phyloP scores from a whole-genome alignment of 1,140 invertebrate genomes.

The Triops cancriformis region DNA sequence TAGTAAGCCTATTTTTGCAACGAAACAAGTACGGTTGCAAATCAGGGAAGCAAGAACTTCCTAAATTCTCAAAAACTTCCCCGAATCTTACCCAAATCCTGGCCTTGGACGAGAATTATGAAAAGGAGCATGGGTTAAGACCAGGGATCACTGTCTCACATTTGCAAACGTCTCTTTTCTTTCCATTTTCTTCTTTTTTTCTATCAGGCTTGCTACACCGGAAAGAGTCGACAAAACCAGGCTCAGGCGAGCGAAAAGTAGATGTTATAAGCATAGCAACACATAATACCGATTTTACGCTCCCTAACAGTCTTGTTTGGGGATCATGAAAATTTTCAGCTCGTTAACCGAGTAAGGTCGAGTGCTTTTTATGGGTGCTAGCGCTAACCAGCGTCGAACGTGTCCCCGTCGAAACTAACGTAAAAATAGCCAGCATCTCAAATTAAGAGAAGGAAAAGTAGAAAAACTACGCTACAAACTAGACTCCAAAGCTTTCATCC shows the following conservation, averaged over 20 bases:
- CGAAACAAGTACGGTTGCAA: no score
- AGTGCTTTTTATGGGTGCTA: neutral
- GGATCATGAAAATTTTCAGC: conserved; percentile 8
- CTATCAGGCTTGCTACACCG: neutral
- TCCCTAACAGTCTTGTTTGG: neutral
- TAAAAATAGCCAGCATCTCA: no score
- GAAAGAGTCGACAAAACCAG: no score
- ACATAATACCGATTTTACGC: neutral
- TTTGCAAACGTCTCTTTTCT: no score
- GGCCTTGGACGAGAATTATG: neutral
- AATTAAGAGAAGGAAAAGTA: no score
- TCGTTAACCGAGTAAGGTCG: neutral
- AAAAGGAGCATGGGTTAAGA: neutral
- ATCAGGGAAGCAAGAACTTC: no score
- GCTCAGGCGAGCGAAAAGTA: no score
- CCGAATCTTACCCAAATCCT: no score
- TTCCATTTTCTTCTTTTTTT: neutral
- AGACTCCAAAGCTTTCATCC: neutral
- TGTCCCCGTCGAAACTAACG: neutral
- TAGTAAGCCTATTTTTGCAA: no score
- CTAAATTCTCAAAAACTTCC: no score
- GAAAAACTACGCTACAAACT: neutral
- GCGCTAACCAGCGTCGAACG: neutral
- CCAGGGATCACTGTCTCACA: no score
- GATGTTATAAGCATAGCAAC: neutral